Conservation (phyloP, 2,888 invertebrate species). For the Epicampocera succincta region DNA sequence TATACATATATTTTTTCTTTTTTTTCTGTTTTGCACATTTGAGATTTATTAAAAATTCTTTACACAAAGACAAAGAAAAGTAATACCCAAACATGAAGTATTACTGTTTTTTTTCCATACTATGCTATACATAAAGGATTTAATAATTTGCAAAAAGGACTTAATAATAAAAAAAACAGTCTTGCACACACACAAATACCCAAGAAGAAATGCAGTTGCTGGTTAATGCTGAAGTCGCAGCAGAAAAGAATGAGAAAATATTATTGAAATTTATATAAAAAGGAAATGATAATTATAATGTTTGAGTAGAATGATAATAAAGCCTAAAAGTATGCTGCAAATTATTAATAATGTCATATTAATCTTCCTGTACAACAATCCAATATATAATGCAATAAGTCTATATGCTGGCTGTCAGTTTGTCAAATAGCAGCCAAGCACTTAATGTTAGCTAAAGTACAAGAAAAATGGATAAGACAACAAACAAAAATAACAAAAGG, state of each 20-base stretch:
- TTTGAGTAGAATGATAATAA: slow-evolving; percentile 62
- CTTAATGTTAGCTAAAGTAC: slow-evolving; percentile 52
- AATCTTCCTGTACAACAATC: slow-evolving; percentile 72
- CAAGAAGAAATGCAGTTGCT: slow-evolving; percentile 46
- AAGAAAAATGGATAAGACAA: slow-evolving; percentile 35
- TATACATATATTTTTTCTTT: slow-evolving; percentile 57
- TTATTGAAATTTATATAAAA: slow-evolving; percentile 58
- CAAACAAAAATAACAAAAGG: slow-evolving; percentile 45
- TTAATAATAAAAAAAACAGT: slow-evolving; percentile 51
- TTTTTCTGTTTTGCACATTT: slow-evolving; percentile 75
- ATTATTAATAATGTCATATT: slow-evolving; percentile 80
- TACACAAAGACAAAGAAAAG: slow-evolving; percentile 71
- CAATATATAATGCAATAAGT: slow-evolving; percentile 77
- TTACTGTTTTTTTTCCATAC: slow-evolving; percentile 57
- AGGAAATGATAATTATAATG: slow-evolving; percentile 65
- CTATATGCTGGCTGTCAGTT: slow-evolving; percentile 71
- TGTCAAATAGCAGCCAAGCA: slow-evolving; percentile 65
- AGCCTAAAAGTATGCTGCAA: slow-evolving; percentile 77
- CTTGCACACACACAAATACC: slow-evolving; percentile 39
- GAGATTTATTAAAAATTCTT: slow-evolving; percentile 81
- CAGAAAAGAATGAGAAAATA: slow-evolving; percentile 50
- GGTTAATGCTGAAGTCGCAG: slow-evolving; percentile 23
- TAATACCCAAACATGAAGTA: slow-evolving; percentile 69
- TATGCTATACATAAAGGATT: slow-evolving; percentile 67
- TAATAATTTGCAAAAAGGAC: slow-evolving; percentile 69